These are phyloP conservation scores for Rhopilema esculentum DNA, from an alignment of 30 jellyfish, hydroid and myxozoan genomes.

Conservation along the genomic window DNA sequence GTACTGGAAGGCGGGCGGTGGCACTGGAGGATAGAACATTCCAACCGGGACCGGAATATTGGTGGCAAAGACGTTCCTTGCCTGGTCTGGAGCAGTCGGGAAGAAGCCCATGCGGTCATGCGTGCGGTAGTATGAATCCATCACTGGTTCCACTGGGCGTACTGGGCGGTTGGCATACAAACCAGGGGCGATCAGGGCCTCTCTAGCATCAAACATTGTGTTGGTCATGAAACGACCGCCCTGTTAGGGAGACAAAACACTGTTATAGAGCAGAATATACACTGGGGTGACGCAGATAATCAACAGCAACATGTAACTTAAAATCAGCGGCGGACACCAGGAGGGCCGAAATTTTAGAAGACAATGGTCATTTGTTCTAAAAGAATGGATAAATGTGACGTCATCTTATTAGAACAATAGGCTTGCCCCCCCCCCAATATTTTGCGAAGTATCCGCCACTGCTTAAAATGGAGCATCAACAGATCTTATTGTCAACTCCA, in stretches of 20 bases:
- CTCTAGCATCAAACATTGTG: slow-evolving; percentile 98
- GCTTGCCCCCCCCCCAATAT: too few relatives aligned
- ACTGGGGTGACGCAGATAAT: not conserved
- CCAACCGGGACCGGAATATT: slow-evolving; percentile 98
- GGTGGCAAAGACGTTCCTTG: slow-evolving; percentile 97
- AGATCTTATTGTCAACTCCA: too few relatives aligned
- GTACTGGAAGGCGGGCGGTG: slow-evolving; percentile 96
- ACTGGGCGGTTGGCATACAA: slow-evolving; percentile 93
- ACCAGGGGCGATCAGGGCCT: slow-evolving; percentile 99
- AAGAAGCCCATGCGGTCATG: slow-evolving; percentile 98
- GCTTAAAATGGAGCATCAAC: too few relatives aligned
- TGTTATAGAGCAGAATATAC: not conserved
- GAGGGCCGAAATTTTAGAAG: too few relatives aligned
- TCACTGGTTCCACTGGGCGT: slow-evolving; percentile 94
- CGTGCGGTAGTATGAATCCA: slow-evolving; percentile 97
- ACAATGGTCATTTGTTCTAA: too few relatives aligned
- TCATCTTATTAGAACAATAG: too few relatives aligned
- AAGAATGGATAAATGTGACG: too few relatives aligned
- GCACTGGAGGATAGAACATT: slow-evolving; percentile 95
- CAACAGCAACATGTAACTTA: too few relatives aligned
- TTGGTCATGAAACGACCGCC: slow-evolving; percentile 99
- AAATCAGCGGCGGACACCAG: too few relatives aligned
- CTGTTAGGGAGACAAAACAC: slow-evolving; percentile 13
- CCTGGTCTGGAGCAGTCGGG: slow-evolving; percentile 99
- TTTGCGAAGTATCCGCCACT: too few relatives aligned